phyloP scores from a whole-genome alignment of 2,888 invertebrate species.

The Amiota mariae region DNA sequence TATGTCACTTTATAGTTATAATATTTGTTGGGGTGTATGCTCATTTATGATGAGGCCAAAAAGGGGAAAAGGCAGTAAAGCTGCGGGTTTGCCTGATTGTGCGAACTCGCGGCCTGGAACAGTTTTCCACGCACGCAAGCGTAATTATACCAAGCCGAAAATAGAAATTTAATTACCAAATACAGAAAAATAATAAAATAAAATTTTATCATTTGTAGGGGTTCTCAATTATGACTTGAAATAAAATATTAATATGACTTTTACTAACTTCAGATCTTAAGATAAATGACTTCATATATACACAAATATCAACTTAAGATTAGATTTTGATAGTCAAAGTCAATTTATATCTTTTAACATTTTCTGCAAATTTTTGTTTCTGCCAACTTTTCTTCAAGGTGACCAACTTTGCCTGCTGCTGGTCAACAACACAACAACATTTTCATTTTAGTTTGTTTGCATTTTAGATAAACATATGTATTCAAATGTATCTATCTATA shows the following conservation, averaged over 20 bases:
- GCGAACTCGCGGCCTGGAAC: constrained; percentile 12
- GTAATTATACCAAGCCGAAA: constrained; percentile 34
- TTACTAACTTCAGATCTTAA: no score
- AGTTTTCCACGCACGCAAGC: constrained; percentile 22
- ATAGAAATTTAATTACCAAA: constrained; percentile 50
- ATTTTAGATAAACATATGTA: no score
- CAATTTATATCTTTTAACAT: no score
- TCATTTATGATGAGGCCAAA: constrained; percentile 18
- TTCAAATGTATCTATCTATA: background rate
- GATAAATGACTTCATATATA: no score
- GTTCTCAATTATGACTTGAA: no score
- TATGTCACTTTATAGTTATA: constrained; percentile 35
- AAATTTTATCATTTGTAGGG: no score
- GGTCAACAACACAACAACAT: background rate
- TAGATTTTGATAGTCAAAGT: no score
- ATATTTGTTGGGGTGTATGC: no score
- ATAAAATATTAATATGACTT: no score
- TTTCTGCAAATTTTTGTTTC: no score
- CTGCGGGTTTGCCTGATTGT: background rate
- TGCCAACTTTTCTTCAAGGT: background rate
- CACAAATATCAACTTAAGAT: no score
- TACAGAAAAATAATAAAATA: background rate
- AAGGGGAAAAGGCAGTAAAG: background rate
- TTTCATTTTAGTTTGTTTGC: no score
- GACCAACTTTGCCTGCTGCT: background rate